Evolutionary conservation across 2,113 vertebrate species (phyloP), one percentile per base, ranked within the genome.

Genomic region (Tinamus guttatus): DNA sequence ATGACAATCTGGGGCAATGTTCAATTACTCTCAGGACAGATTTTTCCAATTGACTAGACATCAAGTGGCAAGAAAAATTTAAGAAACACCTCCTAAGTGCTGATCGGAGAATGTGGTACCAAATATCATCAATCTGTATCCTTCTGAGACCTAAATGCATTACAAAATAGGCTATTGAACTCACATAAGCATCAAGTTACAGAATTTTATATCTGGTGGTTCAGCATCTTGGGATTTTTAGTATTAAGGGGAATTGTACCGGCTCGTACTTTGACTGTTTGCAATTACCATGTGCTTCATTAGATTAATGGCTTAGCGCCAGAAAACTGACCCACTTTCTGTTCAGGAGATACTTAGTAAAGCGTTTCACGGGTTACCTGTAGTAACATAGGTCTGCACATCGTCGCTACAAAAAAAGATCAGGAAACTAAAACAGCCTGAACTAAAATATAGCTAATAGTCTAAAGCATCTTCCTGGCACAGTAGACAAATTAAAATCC

Each of bases 1-100:
- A 8, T 96, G 97, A 95, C 91, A 97, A 94, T 96, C 52, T 91
- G 85, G 40, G 87, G 74, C 43, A 97, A 92, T 96, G 96, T 97
- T 97, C 88, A 96, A 6, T 97, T 97, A 97, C 82, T 95, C 73
- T 96, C 81, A 89, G 86, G 91, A 94, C 88, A 96, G 58, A 91
- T 93, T 94, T 94, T 95, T 95, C 88, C 97, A 93, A 90, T 93
- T 94, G 93, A 95, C 71, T 92, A 87, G 85, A 96, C 85, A 93
- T 82, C 84, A 97, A 96, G 81, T 93, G 88, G 52, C 73, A 95
- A 95, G 52, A 94, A 95, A 96, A 64, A 94, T 96, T 97, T 94
- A 94, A 94, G 77, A 80, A 97, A 96, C 49, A 78, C 56, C 76
- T 95, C 96, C 49, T 91, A 93, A 96, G 76, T 89, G 83, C 70